phyloP scores from a whole-genome alignment of 2,797 vertebrate genomes.

The Rhinophrynus dorsalis region DNA sequence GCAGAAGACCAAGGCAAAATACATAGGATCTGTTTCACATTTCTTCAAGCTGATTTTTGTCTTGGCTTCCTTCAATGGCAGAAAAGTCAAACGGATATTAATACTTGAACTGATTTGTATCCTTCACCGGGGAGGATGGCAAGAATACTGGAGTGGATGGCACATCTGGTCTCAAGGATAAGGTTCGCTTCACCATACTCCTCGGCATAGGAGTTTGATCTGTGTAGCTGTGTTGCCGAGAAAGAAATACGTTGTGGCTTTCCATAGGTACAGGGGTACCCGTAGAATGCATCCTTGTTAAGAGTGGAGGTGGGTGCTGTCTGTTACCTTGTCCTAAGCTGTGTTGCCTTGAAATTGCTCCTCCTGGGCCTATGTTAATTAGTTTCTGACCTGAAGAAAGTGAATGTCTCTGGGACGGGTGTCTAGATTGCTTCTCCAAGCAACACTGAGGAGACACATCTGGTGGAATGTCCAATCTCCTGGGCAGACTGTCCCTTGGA shows the following conservation, averaged over 20 bases:
- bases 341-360: slow-evolving; percentile 75
- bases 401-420: slow-evolving; percentile 76
- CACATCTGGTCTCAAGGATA: slow-evolving; percentile 77
- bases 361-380: slow-evolving; percentile 69
- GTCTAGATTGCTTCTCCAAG: slow-evolving; percentile 67
- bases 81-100: slow-evolving; percentile 55
- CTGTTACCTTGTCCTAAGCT: slow-evolving; percentile 74
- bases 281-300: slow-evolving; percentile 78
- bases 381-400: slow-evolving; percentile 68
- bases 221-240: slow-evolving; percentile 78
- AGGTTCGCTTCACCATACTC: slow-evolving; percentile 76
- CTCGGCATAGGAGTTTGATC: slow-evolving; percentile 61
- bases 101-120: slow-evolving; percentile 81
- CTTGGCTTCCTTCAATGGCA: slow-evolving; percentile 15
- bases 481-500: slow-evolving; percentile 79
- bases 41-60: slow-evolving; percentile 13
- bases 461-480: slow-evolving; percentile 84
- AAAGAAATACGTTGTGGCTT: slow-evolving; percentile 70
- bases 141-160: slow-evolving; percentile 75
- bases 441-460: slow-evolving; percentile 77
- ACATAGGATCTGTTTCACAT: slow-evolving; percentile 36
- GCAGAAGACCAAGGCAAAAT: slow-evolving; percentile 29
- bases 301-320: slow-evolving; percentile 73
- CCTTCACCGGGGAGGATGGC: slow-evolving; percentile 73
- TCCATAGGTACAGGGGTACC: slow-evolving; percentile 75